Evolutionary conservation across 1,140 invertebrate genomes (phyloP).

Genomic region (Camponotus floridanus): DNA sequence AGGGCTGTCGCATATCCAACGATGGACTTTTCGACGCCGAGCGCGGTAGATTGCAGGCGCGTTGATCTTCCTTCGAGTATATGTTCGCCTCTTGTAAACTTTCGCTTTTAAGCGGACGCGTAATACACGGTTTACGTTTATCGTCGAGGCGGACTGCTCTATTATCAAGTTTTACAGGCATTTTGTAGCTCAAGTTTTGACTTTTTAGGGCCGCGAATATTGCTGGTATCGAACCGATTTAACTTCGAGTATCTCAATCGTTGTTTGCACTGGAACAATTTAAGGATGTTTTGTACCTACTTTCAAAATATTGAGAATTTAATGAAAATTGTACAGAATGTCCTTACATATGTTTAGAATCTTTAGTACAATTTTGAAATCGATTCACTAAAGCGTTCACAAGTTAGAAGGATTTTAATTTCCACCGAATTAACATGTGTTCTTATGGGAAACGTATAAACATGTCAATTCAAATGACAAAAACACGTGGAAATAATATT

Average conservation of each 20-base stretch:
- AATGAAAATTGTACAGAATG: no score
- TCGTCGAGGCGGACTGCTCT: neutral
- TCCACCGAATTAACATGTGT: no score
- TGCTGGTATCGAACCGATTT: neutral
- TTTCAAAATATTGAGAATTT: no score
- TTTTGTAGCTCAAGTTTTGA: constrained; percentile 11
- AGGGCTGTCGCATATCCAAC: constrained; percentile 1
- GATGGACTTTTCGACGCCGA: constrained; percentile 25
- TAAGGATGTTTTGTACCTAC: no score
- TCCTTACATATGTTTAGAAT: no score
- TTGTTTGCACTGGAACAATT: neutral
- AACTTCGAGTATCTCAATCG: neutral
- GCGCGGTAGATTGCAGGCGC: neutral
- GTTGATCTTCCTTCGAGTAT: neutral
- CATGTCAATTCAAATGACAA: no score
- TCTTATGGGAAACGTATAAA: no score
- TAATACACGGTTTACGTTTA: constrained; percentile 6
- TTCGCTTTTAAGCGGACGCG: neutral
- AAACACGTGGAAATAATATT: no score
- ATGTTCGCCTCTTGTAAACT: constrained; percentile 2
- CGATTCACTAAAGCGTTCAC: no score
- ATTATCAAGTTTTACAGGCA: constrained; percentile 29
- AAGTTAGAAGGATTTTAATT: no score
- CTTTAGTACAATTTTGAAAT: no score
- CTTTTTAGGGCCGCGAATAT: neutral